Evolutionary conservation across 2,797 vertebrate species (phyloP), one percentile per base, ranked within the genome.

Genomic region (Mormyrus proboscirostris): DNA sequence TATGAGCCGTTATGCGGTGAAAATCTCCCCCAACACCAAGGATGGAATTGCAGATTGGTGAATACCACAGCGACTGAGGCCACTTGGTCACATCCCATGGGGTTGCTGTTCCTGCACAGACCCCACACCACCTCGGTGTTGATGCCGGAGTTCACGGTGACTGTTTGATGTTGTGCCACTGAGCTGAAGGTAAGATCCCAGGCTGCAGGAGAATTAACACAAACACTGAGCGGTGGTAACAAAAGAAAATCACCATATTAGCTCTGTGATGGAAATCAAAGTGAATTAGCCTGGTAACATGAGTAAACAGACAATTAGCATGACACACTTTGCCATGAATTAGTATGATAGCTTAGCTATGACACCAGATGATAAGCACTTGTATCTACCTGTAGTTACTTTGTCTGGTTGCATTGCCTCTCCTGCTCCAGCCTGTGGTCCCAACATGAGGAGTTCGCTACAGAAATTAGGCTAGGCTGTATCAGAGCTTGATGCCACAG

Each of bases 71-170:
- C 44, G 83, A 90, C 50, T 53, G 49, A 55, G 84, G 10, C 25
- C 6, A 55, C 9, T 50, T 33, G 33, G 49, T 55, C 50, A 33
- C 84, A 86, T 53, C 16, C 50, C 25, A 22, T 4, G 47, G 10
- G 22, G 1, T 38, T 33, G 22, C 25, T 33, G n/a, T 3, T 12
- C n/a, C 12, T 1, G 47, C 86, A 65, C 73, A 84, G 29, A 82
- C 59, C 33, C 79, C 25, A 16, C 49, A 90, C 88, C 69, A 92
- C 88, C 51, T 44, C 89, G 25, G 90, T 90, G 65, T 88, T 88
- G 29, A 92, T 88, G 89, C 62, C 49, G 47, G 91, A 91, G 33
- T 88, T 85, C 76, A 92, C 88, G 38, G 89, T 89, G 29, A 44
- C 88, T 89, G 55, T 73, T 6, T 90, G 90, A 14, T 90, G 89